Base-by-base conservation (phyloP, 2,888 invertebrate species). In the Agrilus biguttatus region DNA sequence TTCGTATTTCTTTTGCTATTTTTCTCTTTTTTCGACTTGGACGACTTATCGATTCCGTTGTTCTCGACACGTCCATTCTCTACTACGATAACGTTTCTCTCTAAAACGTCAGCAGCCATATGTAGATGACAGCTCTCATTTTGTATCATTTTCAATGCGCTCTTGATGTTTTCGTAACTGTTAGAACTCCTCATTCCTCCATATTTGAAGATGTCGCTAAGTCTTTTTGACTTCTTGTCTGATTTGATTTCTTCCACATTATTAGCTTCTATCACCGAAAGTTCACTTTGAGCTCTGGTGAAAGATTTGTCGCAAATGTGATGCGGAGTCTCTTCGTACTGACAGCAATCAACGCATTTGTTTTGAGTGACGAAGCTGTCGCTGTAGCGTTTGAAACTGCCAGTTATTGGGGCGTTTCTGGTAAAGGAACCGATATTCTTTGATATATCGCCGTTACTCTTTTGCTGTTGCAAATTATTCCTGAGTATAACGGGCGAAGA, bases 311-410 rank as follows among this genome's bases (percentile, higher is more conserved):
- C 36, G 53, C 53, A 14, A 53, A 42, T 17, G 46, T 49, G 52
- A n/a, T 49, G 51, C 12, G 47, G 45, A 8, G 36, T 43, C 45
- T 52, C 49, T 33, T 49, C 51, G 17, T 48, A 49, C 7, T 49
- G 42, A 47, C 21, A 43, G 43, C 45, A 45, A 49, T 48, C 38
- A 2, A 43, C 41, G 40, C 46, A 45, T 41, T 19, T 52, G 41
- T 57, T 55, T 46, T 61, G 60, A 36, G 62, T 57, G 7, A 64
- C 62, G 44, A 60, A 63, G 55, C 63, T 63, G 53, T 67, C 65
- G 53, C 66, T 66, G 51, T 62, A 65, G 37, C 65, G 55, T 45
- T 63, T 63, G 13, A 52, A 41, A 17, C 49, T 42, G 44, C 45
- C 48, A 43, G 49, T 53, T 37, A 47, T 49, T 48, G 33, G 28